phyloP scores from a whole-genome alignment of 2,113 vertebrate genomes.

The Sturnira hondurensis region DNA sequence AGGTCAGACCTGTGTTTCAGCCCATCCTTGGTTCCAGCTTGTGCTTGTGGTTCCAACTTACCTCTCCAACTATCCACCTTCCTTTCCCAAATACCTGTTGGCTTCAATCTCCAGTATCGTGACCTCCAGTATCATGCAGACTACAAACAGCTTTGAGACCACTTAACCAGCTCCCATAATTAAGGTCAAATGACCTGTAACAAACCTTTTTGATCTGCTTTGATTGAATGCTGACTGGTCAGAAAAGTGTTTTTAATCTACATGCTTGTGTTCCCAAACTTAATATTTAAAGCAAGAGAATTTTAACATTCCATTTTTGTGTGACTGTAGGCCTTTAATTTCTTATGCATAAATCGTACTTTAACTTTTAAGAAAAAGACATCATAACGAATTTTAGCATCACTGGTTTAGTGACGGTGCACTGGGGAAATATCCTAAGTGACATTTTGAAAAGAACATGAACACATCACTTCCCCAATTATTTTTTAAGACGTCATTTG shows the following conservation, averaged over 20 bases:
- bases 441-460: neutral
- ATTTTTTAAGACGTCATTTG: slow-evolving; percentile 44
- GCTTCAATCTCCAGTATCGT: neutral
- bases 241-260: neutral
- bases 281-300: neutral
- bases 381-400: neutral
- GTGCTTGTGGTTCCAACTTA: neutral
- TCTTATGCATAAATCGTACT: neutral
- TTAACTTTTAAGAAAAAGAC: neutral
- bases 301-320: neutral
- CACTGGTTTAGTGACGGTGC: neutral
- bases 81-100: neutral
- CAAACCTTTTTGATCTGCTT: neutral
- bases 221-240: neutral
- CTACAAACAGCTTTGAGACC: neutral
- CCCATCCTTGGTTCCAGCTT: neutral
- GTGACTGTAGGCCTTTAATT: neutral
- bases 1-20: neutral
- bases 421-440: neutral
- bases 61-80: neutral
- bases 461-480: neutral
- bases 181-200: neutral
- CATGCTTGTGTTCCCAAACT: neutral
- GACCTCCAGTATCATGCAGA: neutral
- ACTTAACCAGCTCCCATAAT: neutral